phyloP scores from a whole-genome alignment of 2,113 vertebrate species.

The Hiodon alosoides region DNA sequence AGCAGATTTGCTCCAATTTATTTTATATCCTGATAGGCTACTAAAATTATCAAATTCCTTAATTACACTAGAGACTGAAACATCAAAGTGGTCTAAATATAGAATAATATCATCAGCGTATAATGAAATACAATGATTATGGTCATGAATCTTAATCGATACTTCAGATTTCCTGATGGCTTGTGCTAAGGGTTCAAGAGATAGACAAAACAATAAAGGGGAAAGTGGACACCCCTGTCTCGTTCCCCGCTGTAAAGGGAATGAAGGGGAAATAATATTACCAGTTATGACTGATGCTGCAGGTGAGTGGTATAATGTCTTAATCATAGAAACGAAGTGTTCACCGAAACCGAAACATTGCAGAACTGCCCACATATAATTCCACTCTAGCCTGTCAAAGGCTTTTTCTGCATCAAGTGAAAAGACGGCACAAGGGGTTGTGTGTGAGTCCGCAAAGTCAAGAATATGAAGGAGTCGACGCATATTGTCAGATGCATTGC shows the following conservation, averaged over 20 bases:
- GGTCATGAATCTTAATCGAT: background rate
- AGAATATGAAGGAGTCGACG: background rate
- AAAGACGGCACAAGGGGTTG: background rate
- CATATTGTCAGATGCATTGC: background rate
- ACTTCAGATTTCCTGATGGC: background rate
- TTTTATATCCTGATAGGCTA: background rate
- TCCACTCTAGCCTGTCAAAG: conserved; percentile 13
- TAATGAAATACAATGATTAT: background rate
- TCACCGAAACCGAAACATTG: conserved; percentile 1
- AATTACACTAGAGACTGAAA: background rate
- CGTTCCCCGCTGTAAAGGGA: background rate
- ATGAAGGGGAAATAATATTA: background rate
- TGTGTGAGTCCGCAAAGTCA: conserved; percentile 3
- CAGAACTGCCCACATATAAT: conserved; percentile 12
- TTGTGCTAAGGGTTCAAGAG: background rate
- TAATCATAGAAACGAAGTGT: background rate
- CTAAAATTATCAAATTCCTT: background rate
- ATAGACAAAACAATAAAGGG: background rate
- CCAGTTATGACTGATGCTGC: background rate
- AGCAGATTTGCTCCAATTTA: conserved; percentile 7
- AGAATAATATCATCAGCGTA: conserved; percentile 16
- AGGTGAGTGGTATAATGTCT: conserved; percentile 2
- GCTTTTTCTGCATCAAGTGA: conserved; percentile 9
- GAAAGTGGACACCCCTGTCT: conserved; percentile 4
- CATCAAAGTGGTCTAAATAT: background rate